Base-by-base conservation (phyloP, 2,113 vertebrate species). In the Ophthalmolycus amberensis region DNA sequence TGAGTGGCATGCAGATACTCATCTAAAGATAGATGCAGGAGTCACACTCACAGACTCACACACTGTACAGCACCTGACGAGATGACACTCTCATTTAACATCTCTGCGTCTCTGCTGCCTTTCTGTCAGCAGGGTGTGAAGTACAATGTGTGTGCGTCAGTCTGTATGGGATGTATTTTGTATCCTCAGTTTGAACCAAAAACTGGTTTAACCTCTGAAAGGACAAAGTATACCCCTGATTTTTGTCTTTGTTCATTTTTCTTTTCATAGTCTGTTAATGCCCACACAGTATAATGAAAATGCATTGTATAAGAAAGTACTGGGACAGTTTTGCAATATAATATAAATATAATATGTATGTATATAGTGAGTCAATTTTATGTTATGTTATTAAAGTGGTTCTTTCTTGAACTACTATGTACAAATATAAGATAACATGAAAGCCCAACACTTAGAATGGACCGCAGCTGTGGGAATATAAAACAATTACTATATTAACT, bases 1-100 rank as follows among this genome's bases (percentile, higher is more conserved):
- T 88, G 85, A 90, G 80, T 90, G 88, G 90, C 80, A 80, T 67
- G 66, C 66, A 68, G 60, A 27, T 44, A 59, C 66, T 81, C 75
- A 8, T 65, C 86, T 82, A 89, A 92, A 90, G 75, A 92, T 91
- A 89, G 86, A 86, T 3, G 11, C 38, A 78, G 76, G 32, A 54
- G 71, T 85, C 69, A 54, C 63, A 74, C 64, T 32, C 32, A 32
- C 32, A 32, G 32, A 32, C 32, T 32, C 69, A 54, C 63, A 74
- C 64, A 48, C 50, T 75, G 69, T 29, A 83, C 74, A 54, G 64
- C 71, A 83, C 79, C 85, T 89, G 82, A 84, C 79, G 81, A 70
- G 64, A 76, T 10, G 59, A 63, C 87, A 63, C 12, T 71, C 44
- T 79, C 10, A 50, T 84, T 89, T 86, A 83, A 79, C 88, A 84